Base-by-base conservation (phyloP, 1,140 invertebrate genomes). In the Eubasilissa regina region DNA sequence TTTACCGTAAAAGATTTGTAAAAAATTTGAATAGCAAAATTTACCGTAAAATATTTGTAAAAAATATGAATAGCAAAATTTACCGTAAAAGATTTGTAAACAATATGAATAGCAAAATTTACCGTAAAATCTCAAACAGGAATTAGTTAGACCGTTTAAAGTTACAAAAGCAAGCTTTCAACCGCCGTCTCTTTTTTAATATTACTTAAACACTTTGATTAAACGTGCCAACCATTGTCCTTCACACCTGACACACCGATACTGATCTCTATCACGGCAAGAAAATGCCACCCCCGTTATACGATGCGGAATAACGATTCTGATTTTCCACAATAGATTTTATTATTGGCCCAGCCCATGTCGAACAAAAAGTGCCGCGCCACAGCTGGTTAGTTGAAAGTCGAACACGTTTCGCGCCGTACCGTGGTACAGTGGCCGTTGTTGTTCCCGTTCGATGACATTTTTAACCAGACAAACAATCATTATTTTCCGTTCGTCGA, bases 301-400 rank as follows among this genome's bases (percentile, higher is more conserved):
- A 68, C 64, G 45, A 68, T 68, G 44, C 43, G 64, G 45, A 68
- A 45, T 68, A 4, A 51, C 48, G 48, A 51, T 51, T 8, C 48
- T 43, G 64, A 68, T 68, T 68, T 68, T 68, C 64, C 35, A 68
- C 64, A 68, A 68, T 68, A 19, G 64, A 47, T 35, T 45, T 44
- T 68, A 68, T 68, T 68, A 47, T 68, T 68, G 64, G 64, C 64
- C 64, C 7, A 15, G 44, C 64, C 64, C 64, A 68, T 43, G 45
- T 68, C 64, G n/a, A n/a, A 45, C 64, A 68, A n/a, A 48, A 68
- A 25, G 44, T n/a, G 44, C 9, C 13, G 13, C 60, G n/a, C 13
- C 19, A 12, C 60, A 25, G 6, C 19, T 45, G n/a, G 19, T 68
- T 68, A 68, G 64, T 68, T 68, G 64, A 19, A 47, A 47, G 11